These are phyloP conservation scores for Potamarius usumacintae DNA, from an alignment of 2,113 vertebrate species.

Conservation along the genomic window DNA sequence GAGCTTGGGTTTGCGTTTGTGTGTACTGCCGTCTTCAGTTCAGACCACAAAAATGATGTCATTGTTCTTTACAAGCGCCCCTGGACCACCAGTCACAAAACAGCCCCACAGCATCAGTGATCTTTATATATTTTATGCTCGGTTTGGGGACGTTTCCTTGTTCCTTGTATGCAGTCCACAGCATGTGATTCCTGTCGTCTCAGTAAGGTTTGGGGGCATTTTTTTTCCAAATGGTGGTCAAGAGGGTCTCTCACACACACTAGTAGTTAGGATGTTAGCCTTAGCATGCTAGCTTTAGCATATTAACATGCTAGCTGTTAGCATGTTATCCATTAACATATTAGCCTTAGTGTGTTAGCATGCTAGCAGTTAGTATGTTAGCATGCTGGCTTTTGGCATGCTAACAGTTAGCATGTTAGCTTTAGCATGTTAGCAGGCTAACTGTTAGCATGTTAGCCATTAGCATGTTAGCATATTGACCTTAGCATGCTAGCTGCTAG, in stretches of 20 bases:
- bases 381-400: too few relatives aligned
- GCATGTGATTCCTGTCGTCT: not conserved
- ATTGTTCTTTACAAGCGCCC: not conserved
- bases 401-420: too few relatives aligned
- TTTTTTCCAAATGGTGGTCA: not conserved
- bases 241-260: not conserved
- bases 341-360: too few relatives aligned
- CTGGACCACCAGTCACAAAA: not conserved
- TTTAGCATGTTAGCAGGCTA: too few relatives aligned
- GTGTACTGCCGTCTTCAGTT: not conserved
- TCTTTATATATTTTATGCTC: not conserved
- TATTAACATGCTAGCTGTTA: too few relatives aligned
- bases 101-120: not conserved
- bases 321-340: too few relatives aligned
- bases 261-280: too few relatives aligned
- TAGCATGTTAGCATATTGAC: too few relatives aligned
- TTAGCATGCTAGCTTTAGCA: too few relatives aligned
- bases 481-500: too few relatives aligned
- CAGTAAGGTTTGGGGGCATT: not conserved
- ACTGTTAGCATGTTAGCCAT: too few relatives aligned
- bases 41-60: not conserved
- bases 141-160: not conserved
- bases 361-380: too few relatives aligned
- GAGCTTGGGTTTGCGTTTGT: not conserved
- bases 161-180: not conserved